A percentile compares a stretch with the other conserved stretches of the same genome.
phyloP scores from a whole-genome alignment of 1,140 invertebrate genomes.

The Nylanderia fulva region DNA sequence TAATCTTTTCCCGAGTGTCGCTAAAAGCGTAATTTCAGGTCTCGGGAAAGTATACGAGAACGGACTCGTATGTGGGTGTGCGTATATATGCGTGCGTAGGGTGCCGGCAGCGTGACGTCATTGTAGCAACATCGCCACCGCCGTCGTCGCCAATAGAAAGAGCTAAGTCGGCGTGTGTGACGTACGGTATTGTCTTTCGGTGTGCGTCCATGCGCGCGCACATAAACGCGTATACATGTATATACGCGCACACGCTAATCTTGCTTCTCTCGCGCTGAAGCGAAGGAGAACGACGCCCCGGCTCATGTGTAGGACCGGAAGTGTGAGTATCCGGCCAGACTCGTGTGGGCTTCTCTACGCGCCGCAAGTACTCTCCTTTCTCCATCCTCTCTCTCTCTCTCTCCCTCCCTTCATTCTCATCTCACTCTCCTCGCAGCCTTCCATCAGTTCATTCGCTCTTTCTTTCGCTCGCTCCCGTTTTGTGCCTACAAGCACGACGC shows the following conservation, averaged over 20 bases:
- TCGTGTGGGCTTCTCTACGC: constrained; percentile 85
- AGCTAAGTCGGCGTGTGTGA: constrained; percentile 63
- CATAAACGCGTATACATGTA: not conserved
- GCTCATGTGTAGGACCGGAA: constrained; percentile 86
- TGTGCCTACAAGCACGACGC: constrained; percentile 46
- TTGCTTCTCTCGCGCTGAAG: constrained; percentile 50
- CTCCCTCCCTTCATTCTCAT: not conserved
- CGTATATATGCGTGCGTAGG: constrained; percentile 64
- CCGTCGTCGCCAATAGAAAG: constrained; percentile 14
- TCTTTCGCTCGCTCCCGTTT: constrained; percentile 66
- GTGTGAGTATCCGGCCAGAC: constrained; percentile 86
- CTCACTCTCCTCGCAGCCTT: not conserved
- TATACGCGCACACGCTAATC: constrained; percentile 41
- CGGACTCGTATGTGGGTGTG: constrained; percentile 12
- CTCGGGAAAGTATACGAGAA: not conserved
- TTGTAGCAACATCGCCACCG: constrained; percentile 38
- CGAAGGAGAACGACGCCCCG: constrained; percentile 76
- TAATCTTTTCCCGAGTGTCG: not conserved
- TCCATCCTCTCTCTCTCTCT: constrained; percentile 30
- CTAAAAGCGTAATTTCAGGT: not conserved
- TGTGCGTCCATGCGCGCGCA: not conserved
- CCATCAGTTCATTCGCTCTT: constrained; percentile 25
- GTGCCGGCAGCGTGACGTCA: constrained; percentile 65
- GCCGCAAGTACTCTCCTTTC: constrained; percentile 76
- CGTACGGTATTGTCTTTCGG: constrained; percentile 60